phyloP scores from a whole-genome alignment of 2,797 vertebrate species.

The Pitangus sulphuratus region DNA sequence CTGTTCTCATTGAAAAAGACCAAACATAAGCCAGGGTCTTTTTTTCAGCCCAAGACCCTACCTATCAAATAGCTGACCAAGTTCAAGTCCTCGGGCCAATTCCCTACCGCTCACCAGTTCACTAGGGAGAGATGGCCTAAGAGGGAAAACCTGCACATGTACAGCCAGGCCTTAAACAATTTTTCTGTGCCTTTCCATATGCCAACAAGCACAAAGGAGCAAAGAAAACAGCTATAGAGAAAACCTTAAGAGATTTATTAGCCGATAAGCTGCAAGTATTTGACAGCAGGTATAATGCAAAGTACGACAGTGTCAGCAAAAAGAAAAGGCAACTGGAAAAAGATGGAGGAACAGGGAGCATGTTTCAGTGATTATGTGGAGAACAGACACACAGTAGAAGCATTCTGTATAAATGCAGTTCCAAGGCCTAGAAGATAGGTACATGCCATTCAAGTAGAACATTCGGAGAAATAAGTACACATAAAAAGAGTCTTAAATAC shows the following conservation, averaged over 20 bases:
- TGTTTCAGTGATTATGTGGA: not conserved
- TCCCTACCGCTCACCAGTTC: not conserved
- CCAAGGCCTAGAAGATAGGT: not conserved
- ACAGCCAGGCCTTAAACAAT: not conserved
- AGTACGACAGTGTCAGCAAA: not conserved
- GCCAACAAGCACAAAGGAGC: not conserved
- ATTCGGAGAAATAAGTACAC: not conserved
- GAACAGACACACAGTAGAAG: not conserved
- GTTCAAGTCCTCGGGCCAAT: not conserved
- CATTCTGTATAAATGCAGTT: not conserved
- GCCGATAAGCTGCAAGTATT: not conserved
- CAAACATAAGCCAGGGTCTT: not conserved
- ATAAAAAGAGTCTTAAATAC: not conserved
- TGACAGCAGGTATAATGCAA: not conserved
- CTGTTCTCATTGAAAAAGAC: not conserved
- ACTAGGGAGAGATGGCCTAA: not conserved
- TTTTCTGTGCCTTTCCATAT: not conserved
- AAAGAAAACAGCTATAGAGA: not conserved
- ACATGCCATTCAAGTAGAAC: not conserved
- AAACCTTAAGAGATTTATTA: not conserved
- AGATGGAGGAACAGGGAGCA: not conserved
- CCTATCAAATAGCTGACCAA: not conserved
- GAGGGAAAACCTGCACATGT: not conserved
- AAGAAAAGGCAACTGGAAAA: not conserved
- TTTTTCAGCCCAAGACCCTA: not conserved